A percentile compares a stretch with the other conserved stretches of the same genome.
These are phyloP conservation scores for cattle (Bos taurus) DNA, from an alignment of 2,113 vertebrate genomes.

Conservation along the genomic window DNA sequence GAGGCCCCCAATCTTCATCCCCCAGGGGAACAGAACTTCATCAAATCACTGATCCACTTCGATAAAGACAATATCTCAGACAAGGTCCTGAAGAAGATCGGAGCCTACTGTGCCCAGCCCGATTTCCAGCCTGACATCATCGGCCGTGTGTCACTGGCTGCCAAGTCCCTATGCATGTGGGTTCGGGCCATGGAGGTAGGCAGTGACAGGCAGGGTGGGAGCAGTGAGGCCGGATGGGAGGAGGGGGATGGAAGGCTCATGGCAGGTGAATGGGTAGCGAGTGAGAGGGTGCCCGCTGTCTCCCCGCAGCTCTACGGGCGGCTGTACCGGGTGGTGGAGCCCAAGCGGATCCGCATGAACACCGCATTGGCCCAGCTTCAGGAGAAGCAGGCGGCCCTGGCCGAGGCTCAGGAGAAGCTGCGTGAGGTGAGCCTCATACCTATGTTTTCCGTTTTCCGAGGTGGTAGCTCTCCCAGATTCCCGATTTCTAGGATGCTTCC, in stretches of 20 bases:
- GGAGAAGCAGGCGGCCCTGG: slow-evolving; percentile 87
- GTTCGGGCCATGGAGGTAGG: slow-evolving; percentile 93
- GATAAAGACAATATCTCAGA: slow-evolving; percentile 93
- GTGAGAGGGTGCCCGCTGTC: neutral
- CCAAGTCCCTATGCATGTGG: slow-evolving; percentile 95
- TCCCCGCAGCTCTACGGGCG: slow-evolving; percentile 84
- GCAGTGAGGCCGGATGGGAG: neutral
- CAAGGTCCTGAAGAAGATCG: slow-evolving; percentile 88
- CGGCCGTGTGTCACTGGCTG: slow-evolving; percentile 88
- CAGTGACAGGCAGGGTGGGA: rapidly evolving
- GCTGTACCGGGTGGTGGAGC: slow-evolving; percentile 87
- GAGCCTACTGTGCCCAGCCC: slow-evolving; percentile 84
- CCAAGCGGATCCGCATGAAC: slow-evolving; percentile 84
- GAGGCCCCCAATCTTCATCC: neutral
- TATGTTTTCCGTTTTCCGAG: rapidly evolving
- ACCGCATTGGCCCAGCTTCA: slow-evolving; percentile 83
- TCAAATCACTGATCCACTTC: slow-evolving; percentile 90
- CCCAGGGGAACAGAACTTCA: slow-evolving; percentile 90
- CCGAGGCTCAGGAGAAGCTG: slow-evolving; percentile 87
- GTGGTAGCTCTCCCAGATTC: neutral
- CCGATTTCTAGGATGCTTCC: neutral
- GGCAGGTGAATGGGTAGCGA: no score
- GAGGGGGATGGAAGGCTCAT: no score
- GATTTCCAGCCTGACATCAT: slow-evolving; percentile 92
- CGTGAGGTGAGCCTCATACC: slow-evolving; percentile 78